These are phyloP conservation scores for Lordiphosa collinella DNA, from an alignment of 1,140 invertebrate genomes.

Conservation along the genomic window DNA sequence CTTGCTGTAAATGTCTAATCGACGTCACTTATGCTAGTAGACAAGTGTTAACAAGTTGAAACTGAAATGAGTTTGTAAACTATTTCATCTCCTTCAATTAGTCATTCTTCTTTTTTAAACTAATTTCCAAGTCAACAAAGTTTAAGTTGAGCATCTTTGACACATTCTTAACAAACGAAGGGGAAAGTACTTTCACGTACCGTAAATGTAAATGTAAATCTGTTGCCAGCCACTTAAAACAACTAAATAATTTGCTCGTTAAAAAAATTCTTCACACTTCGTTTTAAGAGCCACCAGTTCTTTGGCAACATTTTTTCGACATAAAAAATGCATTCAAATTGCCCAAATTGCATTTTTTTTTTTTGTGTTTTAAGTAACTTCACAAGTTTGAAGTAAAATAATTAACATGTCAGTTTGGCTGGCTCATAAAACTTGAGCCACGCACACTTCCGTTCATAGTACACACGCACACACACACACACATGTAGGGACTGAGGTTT, in stretches of 20 bases:
- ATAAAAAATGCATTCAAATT: constrained; percentile 33
- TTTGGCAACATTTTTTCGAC: no score
- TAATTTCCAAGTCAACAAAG: no score
- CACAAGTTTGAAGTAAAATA: constrained; percentile 35
- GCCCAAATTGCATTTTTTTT: constrained; percentile 18
- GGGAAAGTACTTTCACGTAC: no score
- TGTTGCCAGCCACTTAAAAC: constrained; percentile 3
- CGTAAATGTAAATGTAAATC: no score
- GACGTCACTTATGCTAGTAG: no score
- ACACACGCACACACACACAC: constrained; percentile 15
- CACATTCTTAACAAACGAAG: no score
- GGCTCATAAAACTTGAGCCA: constrained; percentile 23
- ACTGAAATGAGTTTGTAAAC: no score
- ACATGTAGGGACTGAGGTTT: constrained; percentile 10
- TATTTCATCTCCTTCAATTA: no score
- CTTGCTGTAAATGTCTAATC: no score
- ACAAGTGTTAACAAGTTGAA: no score
- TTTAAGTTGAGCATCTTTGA: no score
- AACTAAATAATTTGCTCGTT: constrained; percentile 2
- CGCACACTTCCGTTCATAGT: constrained; percentile 1
- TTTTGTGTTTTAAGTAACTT: not conserved
- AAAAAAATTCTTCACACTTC: constrained; percentile 26
- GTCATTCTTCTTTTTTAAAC: no score
- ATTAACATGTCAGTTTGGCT: constrained; percentile 54
- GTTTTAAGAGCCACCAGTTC: constrained; percentile 3